Percentiles rank a stretch among this genome's conserved stretches.
Conservation (phyloP, 1,140 invertebrate genomes). For the Scaptomyza montana region DNA sequence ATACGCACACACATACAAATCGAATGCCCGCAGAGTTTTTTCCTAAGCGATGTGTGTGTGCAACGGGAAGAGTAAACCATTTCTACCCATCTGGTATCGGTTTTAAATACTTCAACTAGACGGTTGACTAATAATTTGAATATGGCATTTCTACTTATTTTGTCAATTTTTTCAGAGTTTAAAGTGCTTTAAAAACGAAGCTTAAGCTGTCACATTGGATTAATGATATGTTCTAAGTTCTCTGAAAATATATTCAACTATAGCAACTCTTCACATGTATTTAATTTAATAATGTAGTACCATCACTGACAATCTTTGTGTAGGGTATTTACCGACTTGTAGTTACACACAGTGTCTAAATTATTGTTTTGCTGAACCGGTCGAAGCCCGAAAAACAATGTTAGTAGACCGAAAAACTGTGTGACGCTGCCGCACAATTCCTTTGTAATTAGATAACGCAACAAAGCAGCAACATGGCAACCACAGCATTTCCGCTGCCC, state of each 20-base stretch:
- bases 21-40: slow-evolving; percentile 51
- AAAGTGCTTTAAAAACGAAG: too few species aligned
- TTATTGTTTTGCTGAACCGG: slow-evolving; percentile 38
- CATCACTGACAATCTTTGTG: too few species aligned
- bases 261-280: too few species aligned
- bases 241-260: too few species aligned
- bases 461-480: slow-evolving; percentile 69
- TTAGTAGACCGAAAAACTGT: slow-evolving; percentile 45
- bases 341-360: background rate
- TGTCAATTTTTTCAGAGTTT: too few species aligned
- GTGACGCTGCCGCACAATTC: slow-evolving; percentile 70
- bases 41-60: background rate
- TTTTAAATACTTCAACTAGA: background rate
- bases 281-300: too few species aligned
- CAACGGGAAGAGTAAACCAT: background rate
- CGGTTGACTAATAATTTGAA: background rate
- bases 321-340: background rate
- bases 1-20: slow-evolving; percentile 18
- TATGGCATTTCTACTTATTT: too few species aligned
- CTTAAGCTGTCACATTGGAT: too few species aligned
- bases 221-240: too few species aligned
- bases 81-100: background rate
- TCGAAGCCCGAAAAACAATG: slow-evolving; percentile 9
- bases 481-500: slow-evolving; percentile 58
- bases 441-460: slow-evolving; percentile 81